Conservation (phyloP, 2,797 vertebrate species). For the Anguilla anguilla region DNA sequence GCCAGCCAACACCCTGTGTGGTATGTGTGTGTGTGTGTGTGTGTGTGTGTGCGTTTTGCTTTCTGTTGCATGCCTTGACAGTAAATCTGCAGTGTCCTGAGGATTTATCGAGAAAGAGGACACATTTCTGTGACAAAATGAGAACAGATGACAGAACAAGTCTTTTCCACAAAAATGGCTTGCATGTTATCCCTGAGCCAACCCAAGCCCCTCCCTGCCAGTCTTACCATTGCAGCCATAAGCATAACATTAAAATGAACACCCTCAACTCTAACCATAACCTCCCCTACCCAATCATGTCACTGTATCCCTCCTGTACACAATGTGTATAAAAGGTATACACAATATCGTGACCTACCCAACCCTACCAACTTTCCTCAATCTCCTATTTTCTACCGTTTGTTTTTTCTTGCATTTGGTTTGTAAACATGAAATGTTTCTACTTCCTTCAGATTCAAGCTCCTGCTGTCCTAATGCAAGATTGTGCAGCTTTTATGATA, state of each 20-base stretch:
- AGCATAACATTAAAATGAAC: not conserved
- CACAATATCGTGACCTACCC: not conserved
- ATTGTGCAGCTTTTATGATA: conserved; percentile 6
- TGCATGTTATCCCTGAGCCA: not conserved
- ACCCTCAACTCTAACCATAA: not conserved
- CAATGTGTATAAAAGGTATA: not conserved
- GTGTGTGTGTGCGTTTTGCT: not conserved
- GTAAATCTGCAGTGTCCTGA: not conserved
- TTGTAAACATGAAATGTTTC: not conserved
- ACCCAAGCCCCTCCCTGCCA: not conserved
- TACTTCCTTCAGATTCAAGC: not conserved
- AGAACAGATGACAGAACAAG: not conserved
- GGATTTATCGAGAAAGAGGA: not conserved
- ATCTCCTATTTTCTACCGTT: not conserved
- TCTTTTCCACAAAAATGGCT: not conserved
- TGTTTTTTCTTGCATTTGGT: not conserved
- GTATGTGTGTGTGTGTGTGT: conserved; percentile 14
- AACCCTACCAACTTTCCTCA: not conserved
- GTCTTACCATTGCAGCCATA: not conserved
- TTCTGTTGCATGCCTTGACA: not conserved
- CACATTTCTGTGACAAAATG: not conserved
- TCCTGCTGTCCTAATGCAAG: not conserved
- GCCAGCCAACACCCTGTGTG: not conserved
- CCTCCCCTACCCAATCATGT: not conserved
- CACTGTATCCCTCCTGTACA: not conserved